Evolutionary conservation across 2,113 vertebrate genomes (phyloP).

Genomic region (Rhinichthys klamathensis): DNA sequence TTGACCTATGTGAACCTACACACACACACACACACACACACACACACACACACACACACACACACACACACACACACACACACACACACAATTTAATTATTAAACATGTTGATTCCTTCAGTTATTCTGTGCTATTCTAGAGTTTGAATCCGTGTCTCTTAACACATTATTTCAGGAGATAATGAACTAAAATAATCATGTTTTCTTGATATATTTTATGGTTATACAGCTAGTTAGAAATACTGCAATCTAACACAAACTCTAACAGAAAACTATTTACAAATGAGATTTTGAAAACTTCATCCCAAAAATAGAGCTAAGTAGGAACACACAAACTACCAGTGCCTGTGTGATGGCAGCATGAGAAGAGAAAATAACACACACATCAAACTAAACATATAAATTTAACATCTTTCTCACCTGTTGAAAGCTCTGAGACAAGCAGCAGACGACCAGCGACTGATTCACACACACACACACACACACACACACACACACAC

Average conservation of each 20-base stretch:
- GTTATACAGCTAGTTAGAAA: too few relatives aligned
- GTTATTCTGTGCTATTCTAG: neutral
- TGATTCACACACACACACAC: conserved; percentile 1
- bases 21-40: neutral
- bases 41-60: neutral
- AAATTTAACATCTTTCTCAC: neutral
- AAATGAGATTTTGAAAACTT: too few relatives aligned
- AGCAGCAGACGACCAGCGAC: neutral
- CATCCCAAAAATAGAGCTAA: neutral
- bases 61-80: neutral
- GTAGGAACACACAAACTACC: neutral
- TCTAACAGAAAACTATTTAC: too few relatives aligned
- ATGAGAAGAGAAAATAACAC: neutral
- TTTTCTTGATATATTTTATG: too few relatives aligned
- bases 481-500: neutral
- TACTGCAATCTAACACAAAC: too few relatives aligned
- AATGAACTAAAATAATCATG: neutral
- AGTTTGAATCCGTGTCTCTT: too few relatives aligned
- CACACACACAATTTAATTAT: conserved; percentile 22
- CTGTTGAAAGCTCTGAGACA: neutral
- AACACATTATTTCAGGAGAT: neutral
- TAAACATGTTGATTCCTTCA: neutral
- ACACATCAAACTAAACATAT: neutral
- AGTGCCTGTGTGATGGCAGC: neutral
- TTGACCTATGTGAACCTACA: conserved; percentile 2